Percentiles rank a stretch among this genome's conserved stretches.
These are phyloP conservation scores for Drosophila infuscata DNA, from an alignment of 2,888 invertebrate species.

Conservation along the genomic window DNA sequence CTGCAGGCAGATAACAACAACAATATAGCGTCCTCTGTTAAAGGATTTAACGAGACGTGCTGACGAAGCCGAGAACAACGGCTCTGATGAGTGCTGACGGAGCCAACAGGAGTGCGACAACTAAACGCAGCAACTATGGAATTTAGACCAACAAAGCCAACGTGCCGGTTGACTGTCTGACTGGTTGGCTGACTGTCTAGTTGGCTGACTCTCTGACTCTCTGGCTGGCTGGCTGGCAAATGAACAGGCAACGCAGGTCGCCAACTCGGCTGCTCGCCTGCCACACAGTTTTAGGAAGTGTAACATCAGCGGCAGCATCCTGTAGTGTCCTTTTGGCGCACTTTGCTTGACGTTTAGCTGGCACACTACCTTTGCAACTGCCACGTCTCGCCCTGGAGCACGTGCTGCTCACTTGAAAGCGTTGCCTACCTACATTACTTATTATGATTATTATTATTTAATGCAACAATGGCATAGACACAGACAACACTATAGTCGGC, in stretches of 20 bases:
- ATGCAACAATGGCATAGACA: conserved; percentile 66
- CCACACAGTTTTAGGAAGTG: conserved; percentile 66
- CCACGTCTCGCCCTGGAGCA: conserved; percentile 33
- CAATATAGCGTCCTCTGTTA: conserved; percentile 44
- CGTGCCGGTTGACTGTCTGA: conserved; percentile 9
- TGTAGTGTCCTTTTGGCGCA: conserved; percentile 77
- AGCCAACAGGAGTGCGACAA: conserved; percentile 49
- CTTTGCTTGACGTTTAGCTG: conserved; percentile 77
- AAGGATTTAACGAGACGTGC: conserved; percentile 74
- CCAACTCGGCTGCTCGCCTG: conserved; percentile 40
- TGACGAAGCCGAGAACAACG: conserved; percentile 51
- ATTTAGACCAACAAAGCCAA: conserved; percentile 67
- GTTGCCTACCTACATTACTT: conserved; percentile 73
- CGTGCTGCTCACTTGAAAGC: conserved; percentile 61
- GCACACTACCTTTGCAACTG: not conserved
- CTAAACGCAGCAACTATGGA: conserved; percentile 68
- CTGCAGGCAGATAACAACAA: conserved; percentile 79
- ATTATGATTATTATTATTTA: conserved; percentile 78
- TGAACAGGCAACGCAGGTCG: conserved; percentile 66
- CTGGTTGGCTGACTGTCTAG: not conserved
- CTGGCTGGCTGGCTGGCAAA: conserved; percentile 56
- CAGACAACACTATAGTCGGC: conserved; percentile 42
- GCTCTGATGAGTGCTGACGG: conserved; percentile 57
- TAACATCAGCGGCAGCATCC: conserved; percentile 80
- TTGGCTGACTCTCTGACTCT: conserved; percentile 31